These are phyloP conservation scores for Lanistes nyassanus DNA, from an alignment of 1,140 invertebrate genomes.

Conservation along the genomic window DNA sequence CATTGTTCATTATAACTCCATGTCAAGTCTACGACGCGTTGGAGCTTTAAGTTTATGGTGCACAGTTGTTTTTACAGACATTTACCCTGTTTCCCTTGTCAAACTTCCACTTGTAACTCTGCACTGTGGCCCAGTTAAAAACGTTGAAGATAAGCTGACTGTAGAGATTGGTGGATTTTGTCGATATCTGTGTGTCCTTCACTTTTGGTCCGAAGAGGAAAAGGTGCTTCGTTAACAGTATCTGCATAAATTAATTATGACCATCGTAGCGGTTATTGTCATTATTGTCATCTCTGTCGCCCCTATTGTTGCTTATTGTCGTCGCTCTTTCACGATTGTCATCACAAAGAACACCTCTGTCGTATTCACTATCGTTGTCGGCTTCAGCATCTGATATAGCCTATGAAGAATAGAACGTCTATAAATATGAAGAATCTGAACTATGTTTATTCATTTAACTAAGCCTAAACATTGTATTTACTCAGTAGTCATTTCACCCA, in stretches of 20 bases:
- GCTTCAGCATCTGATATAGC: too few relatives aligned
- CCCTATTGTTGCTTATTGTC: neutral
- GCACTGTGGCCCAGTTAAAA: constrained; percentile 42
- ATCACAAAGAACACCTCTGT: too few relatives aligned
- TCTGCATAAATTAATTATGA: constrained; percentile 10
- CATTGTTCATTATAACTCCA: neutral
- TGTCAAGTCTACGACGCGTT: too few relatives aligned
- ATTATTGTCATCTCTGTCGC: neutral
- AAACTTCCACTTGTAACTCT: constrained; percentile 40
- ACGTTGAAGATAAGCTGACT: constrained; percentile 27
- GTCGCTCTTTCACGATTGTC: too few relatives aligned
- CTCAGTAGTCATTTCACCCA: too few relatives aligned
- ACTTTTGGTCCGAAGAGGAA: constrained; percentile 34
- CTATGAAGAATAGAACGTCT: too few relatives aligned
- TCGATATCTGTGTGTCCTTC: constrained; percentile 15
- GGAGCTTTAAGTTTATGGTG: too few relatives aligned
- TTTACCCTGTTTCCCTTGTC: constrained; percentile 26
- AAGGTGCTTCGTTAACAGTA: constrained; percentile 29
- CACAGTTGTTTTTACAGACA: too few relatives aligned
- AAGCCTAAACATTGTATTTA: too few relatives aligned
- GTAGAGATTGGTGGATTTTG: constrained; percentile 20
- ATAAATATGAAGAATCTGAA: too few relatives aligned
- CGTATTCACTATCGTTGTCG: too few relatives aligned
- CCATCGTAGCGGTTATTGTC: neutral
- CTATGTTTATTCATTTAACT: too few relatives aligned